Evolutionary conservation across 2,888 invertebrate species (phyloP).

Genomic region (Brenthis hecate): DNA sequence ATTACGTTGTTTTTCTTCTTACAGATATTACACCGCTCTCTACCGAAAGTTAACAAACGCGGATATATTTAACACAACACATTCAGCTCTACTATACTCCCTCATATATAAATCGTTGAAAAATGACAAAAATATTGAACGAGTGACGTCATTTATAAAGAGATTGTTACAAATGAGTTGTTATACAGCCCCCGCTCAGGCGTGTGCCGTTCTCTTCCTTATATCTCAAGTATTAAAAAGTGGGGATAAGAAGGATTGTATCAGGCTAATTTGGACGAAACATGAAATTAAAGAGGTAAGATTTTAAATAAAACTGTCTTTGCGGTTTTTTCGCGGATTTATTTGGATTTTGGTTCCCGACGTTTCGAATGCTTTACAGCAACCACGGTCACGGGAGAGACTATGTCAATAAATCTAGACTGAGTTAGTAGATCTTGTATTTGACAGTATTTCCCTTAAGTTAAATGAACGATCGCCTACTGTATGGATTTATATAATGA

Average conservation of each 20-base stretch:
- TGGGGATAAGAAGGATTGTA: conserved; percentile 59
- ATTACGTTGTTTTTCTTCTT: conserved; percentile 29
- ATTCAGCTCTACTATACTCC: conserved; percentile 91
- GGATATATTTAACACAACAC: conserved; percentile 85
- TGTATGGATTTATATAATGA: no score
- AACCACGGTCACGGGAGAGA: no score
- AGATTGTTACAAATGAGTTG: conserved; percentile 81
- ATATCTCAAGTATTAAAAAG: conserved; percentile 85
- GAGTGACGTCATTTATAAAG: conserved; percentile 93
- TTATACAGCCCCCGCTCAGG: conserved; percentile 88
- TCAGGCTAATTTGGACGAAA: conserved; percentile 61
- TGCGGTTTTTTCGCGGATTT: no score
- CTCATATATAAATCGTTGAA: conserved; percentile 93
- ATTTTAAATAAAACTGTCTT: background rate
- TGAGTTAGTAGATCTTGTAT: no score
- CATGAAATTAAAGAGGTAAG: conserved; percentile 60
- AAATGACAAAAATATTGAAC: conserved; percentile 86
- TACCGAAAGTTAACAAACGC: conserved; percentile 93
- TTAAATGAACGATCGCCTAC: no score
- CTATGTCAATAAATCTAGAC: no score
- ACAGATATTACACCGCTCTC: conserved; percentile 92
- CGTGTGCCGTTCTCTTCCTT: conserved; percentile 91
- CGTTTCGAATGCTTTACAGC: no score
- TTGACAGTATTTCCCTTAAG: no score
- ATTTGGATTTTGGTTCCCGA: no score